Evolutionary conservation across 2,888 invertebrate genomes (phyloP), one percentile per base, ranked within the genome.

Genomic region (Caenorhabditis sp.): DNA sequence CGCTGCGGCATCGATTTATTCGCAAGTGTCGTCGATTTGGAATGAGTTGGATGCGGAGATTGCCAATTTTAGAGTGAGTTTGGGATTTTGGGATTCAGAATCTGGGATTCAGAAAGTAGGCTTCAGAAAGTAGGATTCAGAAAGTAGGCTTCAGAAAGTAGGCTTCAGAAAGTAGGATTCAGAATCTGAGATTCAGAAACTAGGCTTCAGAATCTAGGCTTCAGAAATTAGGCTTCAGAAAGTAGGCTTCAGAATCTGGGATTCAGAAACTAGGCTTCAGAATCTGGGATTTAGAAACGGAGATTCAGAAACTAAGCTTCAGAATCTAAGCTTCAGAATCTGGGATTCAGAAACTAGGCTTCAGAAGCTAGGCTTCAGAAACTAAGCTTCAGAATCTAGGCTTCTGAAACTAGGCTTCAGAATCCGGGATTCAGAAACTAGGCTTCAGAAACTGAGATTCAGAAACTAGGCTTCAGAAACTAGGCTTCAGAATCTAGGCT

Each of bases 31-130:
- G 53, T 61, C 68, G 31, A 85, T 86, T 59, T 86, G 86, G 86
- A 76, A 69, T 60, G 86, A 86, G 70, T 76, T 86, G 36, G 86
- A 86, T 73, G 71, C 72, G 36, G 84, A 86, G 71, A 87, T 87
- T 79, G 85, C 82, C 75, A 78, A 76, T 68, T 85, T 87, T 82
- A 81, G 81, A 77, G 81, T 83, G 17, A 65, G 61, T 64, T 31
- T 31, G 4, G 31, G 31, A 31, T 53, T 31, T 23, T 23, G 7
- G 23, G 10, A 58, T 14, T 14, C 2, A 14, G 14, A 43, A 43
- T 43, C 14, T 43, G 3, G 3, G 17, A 43, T 2, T 43, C 17
- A 10, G 14, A 43, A 43, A 43, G 10, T 31, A 10, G n/a, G n/a
- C n/a, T n/a, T n/a, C n/a, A n/a, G n/a, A n/a, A n/a, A n/a, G n/a